Conservation (phyloP, 1,140 invertebrate genomes). For the Hypothenemus hampei region DNA sequence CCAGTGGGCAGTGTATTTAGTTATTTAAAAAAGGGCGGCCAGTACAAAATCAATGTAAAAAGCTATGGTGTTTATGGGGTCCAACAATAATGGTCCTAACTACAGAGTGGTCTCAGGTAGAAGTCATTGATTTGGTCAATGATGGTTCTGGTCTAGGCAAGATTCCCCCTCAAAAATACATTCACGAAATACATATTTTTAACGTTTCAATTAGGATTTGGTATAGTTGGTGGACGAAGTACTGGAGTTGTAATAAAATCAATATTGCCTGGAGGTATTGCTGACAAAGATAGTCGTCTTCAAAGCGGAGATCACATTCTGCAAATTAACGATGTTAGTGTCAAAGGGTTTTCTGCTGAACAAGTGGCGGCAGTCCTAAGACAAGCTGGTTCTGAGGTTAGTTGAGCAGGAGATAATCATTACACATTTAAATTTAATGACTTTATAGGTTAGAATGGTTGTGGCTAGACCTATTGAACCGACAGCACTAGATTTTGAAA, state of each 20-base stretch:
- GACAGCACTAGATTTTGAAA: slow-evolving; percentile 57
- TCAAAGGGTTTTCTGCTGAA: slow-evolving; percentile 87
- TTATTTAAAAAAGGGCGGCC: slow-evolving; percentile 30
- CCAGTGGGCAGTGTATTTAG: too few species aligned
- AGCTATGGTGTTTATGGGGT: slow-evolving; percentile 20
- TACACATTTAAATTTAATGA: not conserved
- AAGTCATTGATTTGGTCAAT: slow-evolving; percentile 83
- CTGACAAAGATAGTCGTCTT: slow-evolving; percentile 82
- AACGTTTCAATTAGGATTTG: slow-evolving; percentile 59
- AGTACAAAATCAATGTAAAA: slow-evolving; percentile 19
- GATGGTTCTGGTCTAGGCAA: slow-evolving; percentile 63
- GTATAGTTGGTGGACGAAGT: slow-evolving; percentile 89
- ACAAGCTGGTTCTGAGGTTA: slow-evolving; percentile 69
- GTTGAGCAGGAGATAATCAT: too few species aligned
- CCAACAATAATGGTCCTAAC: slow-evolving; percentile 65
- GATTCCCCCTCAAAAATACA: too few species aligned
- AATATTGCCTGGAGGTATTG: slow-evolving; percentile 85
- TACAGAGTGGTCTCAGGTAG: slow-evolving; percentile 89
- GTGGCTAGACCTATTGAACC: slow-evolving; percentile 83
- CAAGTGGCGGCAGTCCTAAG: slow-evolving; percentile 89
- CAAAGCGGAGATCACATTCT: slow-evolving; percentile 91
- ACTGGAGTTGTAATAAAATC: slow-evolving; percentile 97
- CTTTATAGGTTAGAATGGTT: slow-evolving; percentile 67
- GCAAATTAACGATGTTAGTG: slow-evolving; percentile 88
- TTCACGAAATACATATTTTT: too few species aligned